A percentile compares a stretch with the other conserved stretches of the same genome.
Conservation (phyloP, 2,113 vertebrate genomes). For the Lota lota region DNA sequence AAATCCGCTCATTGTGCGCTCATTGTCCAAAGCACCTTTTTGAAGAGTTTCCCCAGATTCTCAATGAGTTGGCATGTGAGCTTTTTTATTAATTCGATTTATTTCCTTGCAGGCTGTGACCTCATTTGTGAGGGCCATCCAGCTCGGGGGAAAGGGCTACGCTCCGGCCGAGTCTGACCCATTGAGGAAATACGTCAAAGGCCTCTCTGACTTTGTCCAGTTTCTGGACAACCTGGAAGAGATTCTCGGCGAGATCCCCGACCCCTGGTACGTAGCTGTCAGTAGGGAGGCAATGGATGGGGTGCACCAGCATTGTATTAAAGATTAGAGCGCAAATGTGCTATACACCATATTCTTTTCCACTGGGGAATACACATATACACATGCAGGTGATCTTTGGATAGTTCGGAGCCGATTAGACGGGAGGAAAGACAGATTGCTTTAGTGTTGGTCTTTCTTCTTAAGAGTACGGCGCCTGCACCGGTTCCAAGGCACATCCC, state of each 20-base stretch:
- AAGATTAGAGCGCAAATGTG: not conserved
- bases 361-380: too few relatives aligned
- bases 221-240: constrained; percentile 89
- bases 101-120: constrained; percentile 62
- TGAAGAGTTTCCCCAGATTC: not conserved
- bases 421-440: too few relatives aligned
- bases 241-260: constrained; percentile 83
- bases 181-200: constrained; percentile 84
- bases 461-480: too few relatives aligned
- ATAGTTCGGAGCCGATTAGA: too few relatives aligned
- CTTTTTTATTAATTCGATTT: not conserved
- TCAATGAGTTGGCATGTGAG: not conserved
- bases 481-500: too few relatives aligned
- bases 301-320: too few relatives aligned
- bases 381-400: too few relatives aligned
- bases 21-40: constrained; percentile 65
- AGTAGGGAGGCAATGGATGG: too few relatives aligned
- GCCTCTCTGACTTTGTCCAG: constrained; percentile 81
- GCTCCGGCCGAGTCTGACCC: constrained; percentile 82
- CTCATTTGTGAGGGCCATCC: constrained; percentile 85
- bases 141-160: constrained; percentile 89
- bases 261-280: constrained; percentile 80
- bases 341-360: not conserved
- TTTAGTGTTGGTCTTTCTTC: too few relatives aligned
- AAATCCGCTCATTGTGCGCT: too few relatives aligned